Percentiles rank a stretch among this genome's conserved stretches.
Evolutionary conservation across 2,888 invertebrate genomes (phyloP).

Genomic region (Epicampocera succincta): DNA sequence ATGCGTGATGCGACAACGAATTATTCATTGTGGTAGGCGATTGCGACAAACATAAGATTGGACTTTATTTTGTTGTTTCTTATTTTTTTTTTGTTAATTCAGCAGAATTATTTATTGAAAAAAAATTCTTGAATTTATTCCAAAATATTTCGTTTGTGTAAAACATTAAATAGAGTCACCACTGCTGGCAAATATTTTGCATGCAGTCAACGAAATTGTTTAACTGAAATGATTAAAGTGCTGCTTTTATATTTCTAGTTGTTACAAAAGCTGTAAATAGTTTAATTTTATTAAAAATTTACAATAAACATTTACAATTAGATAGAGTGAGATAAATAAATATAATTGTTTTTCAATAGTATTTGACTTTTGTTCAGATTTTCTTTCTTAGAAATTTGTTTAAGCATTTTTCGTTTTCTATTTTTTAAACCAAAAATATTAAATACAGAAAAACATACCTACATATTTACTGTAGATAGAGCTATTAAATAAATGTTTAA

Average conservation of each 20-base stretch:
- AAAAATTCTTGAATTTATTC: too few species aligned
- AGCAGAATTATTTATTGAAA: too few species aligned
- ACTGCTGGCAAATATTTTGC: constrained; percentile 4
- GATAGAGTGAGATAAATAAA: constrained; percentile 61
- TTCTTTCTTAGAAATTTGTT: not conserved
- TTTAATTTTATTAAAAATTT: constrained; percentile 8
- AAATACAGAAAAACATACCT: constrained; percentile 24
- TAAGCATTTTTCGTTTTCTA: not conserved
- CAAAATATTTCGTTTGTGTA: too few species aligned
- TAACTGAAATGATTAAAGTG: not conserved
- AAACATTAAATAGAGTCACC: too few species aligned
- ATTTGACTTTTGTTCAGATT: constrained; percentile 3
- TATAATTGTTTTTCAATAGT: constrained; percentile 11
- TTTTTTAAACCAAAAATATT: constrained; percentile 12
- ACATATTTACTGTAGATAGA: constrained; percentile 62
- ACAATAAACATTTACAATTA: constrained; percentile 52
- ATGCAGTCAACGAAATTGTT: constrained; percentile 47
- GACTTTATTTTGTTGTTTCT: too few species aligned
- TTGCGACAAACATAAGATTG: too few species aligned
- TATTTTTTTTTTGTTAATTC: too few species aligned
- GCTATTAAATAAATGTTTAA: constrained; percentile 66
- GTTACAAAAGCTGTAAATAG: constrained; percentile 7
- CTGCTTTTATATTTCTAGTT: not conserved
- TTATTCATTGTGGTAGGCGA: too few species aligned
- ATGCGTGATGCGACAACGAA: too few species aligned